Evolutionary conservation across 2,797 vertebrate genomes (phyloP).

Genomic region (Novumbra hubbsi): DNA sequence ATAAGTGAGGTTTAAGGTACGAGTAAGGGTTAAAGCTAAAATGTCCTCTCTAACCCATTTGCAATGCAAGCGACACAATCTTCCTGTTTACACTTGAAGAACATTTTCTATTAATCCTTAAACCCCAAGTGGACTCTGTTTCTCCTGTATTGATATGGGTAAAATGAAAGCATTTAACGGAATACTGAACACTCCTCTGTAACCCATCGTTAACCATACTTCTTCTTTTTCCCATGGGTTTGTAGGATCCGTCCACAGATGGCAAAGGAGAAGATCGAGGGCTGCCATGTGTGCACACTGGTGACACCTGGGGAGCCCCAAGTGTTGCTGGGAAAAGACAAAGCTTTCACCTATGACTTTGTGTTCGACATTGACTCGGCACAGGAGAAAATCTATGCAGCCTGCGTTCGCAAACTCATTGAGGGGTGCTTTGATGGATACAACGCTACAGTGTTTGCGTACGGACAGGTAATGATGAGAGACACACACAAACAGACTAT

Average conservation of each 20-base stretch:
- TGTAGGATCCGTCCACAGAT: constrained; percentile 94
- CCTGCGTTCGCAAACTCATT: constrained; percentile 88
- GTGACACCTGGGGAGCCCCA: constrained; percentile 95
- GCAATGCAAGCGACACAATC: too few relatives aligned
- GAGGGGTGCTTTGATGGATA: constrained; percentile 97
- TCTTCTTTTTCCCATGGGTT: constrained; percentile 2
- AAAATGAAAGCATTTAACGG: background rate
- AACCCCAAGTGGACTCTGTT: background rate
- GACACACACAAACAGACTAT: background rate
- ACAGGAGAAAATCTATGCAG: constrained; percentile 83
- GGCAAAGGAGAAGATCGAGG: constrained; percentile 96
- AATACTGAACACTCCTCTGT: background rate
- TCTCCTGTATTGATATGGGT: background rate
- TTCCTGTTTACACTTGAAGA: too few relatives aligned
- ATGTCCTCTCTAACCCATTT: too few relatives aligned
- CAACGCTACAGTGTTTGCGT: constrained; percentile 95
- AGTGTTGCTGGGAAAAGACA: constrained; percentile 96
- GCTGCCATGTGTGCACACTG: constrained; percentile 93
- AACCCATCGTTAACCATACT: background rate
- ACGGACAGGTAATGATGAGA: constrained; percentile 80
- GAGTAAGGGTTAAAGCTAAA: too few relatives aligned
- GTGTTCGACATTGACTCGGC: constrained; percentile 89
- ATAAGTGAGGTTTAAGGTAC: too few relatives aligned
- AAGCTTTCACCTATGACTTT: constrained; percentile 97
- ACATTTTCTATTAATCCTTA: too few relatives aligned